These are phyloP conservation scores for Morone saxatilis DNA, from an alignment of 2,113 vertebrate species.

Conservation along the genomic window DNA sequence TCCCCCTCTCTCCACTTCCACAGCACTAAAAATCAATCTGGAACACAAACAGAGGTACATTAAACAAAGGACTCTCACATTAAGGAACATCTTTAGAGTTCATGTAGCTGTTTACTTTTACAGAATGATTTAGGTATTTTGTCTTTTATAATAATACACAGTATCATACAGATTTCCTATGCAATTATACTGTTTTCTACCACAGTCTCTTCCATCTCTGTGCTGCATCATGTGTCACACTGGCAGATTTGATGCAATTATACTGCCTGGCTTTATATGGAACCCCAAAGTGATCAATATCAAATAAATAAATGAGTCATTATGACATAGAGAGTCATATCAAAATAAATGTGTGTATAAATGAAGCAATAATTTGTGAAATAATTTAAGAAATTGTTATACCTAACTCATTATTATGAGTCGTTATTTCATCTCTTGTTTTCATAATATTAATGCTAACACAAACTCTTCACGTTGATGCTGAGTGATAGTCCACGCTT, in stretches of 20 bases:
- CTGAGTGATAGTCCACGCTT: no score
- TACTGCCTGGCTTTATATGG: neutral
- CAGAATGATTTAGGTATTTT: neutral
- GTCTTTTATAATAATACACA: neutral
- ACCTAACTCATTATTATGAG: no score
- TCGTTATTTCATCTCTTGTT: no score
- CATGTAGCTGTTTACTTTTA: neutral
- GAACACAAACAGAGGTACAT: conserved; percentile 37
- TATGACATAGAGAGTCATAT: neutral
- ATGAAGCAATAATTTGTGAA: no score
- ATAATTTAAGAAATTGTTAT: no score
- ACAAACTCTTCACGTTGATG: no score
- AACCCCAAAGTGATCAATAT: neutral
- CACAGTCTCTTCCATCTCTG: neutral
- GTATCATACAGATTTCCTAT: neutral
- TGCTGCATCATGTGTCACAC: neutral
- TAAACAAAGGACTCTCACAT: neutral
- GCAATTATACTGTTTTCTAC: neutral
- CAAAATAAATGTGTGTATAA: no score
- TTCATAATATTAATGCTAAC: no score
- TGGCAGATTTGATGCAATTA: neutral
- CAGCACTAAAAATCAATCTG: conserved; percentile 65
- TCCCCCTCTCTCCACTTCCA: neutral
- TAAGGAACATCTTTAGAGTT: neutral
- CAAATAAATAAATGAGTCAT: neutral